Evolutionary conservation across 2,888 invertebrate species (phyloP).

Genomic region (Cancer borealis): DNA sequence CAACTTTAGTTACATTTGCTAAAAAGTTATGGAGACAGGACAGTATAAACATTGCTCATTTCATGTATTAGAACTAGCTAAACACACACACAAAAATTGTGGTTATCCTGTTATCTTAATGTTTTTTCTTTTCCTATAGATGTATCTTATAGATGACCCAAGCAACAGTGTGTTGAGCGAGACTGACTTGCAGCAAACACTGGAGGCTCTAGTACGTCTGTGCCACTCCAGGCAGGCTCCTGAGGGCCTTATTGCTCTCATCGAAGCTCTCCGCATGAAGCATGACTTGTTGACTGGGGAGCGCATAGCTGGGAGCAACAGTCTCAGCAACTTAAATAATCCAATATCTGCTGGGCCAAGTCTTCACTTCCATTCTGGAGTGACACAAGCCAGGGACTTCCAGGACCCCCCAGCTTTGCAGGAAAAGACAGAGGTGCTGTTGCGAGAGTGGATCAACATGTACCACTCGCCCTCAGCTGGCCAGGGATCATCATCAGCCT

Average conservation of each 20-base stretch:
- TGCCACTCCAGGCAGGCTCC: constrained; percentile 77
- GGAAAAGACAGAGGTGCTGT: constrained; percentile 94
- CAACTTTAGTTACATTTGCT: too few species aligned
- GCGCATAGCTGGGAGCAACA: constrained; percentile 61
- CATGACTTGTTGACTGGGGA: constrained; percentile 82
- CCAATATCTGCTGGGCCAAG: constrained; percentile 83
- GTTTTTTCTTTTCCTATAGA: constrained; percentile 78
- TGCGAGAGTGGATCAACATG: constrained; percentile 96
- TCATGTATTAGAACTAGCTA: too few species aligned
- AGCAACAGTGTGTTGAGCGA: constrained; percentile 87
- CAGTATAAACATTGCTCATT: too few species aligned
- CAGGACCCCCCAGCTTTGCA: constrained; percentile 96
- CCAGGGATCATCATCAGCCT: constrained; percentile 93
- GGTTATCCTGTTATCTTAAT: background rate
- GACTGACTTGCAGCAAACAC: constrained; percentile 91
- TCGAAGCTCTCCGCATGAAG: constrained; percentile 89
- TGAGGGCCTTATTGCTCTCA: constrained; percentile 85
- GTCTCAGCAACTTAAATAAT: constrained; percentile 49
- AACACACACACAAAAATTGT: too few species aligned
- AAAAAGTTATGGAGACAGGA: too few species aligned
- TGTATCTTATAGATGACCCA: constrained; percentile 92
- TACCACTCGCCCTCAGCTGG: constrained; percentile 89
- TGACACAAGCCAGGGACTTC: constrained; percentile 91
- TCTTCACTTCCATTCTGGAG: constrained; percentile 95
- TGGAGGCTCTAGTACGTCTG: constrained; percentile 86